These are phyloP conservation scores for Brachynemurus nebulosus DNA, from an alignment of 2,888 invertebrate genomes.

Conservation along the genomic window DNA sequence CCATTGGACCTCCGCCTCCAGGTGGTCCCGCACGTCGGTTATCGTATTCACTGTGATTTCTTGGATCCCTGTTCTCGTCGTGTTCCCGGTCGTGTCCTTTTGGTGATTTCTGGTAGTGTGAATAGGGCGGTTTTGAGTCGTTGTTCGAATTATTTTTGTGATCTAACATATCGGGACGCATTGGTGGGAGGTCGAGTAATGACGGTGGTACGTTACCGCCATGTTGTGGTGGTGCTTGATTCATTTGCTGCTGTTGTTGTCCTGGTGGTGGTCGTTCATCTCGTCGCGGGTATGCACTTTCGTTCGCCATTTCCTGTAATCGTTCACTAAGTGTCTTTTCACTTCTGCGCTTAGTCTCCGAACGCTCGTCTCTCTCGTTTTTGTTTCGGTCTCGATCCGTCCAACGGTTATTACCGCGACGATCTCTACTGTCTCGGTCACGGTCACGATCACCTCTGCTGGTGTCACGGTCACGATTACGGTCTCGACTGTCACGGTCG, in stretches of 20 bases:
- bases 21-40: neutral
- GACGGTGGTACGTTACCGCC: neutral
- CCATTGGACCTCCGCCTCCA: neutral
- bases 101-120: neutral
- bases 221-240: neutral
- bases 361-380: constrained; percentile 8
- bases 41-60: neutral
- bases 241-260: too few species aligned
- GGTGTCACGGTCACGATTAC: constrained; percentile 24
- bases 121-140: neutral
- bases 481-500: constrained; percentile 25
- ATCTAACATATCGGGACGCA: constrained; percentile 6
- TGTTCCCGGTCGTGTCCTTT: constrained; percentile 1
- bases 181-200: constrained; percentile 7
- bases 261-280: neutral
- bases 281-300: constrained; percentile 3
- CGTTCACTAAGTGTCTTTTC: constrained; percentile 26
- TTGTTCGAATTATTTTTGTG: neutral
- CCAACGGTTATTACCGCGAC: constrained; percentile 15
- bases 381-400: constrained; percentile 14
- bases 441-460: constrained; percentile 23
- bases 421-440: constrained; percentile 20
- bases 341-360: constrained; percentile 18
- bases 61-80: neutral
- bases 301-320: constrained; percentile 25